Percentiles rank a stretch among this genome's conserved stretches.
Evolutionary conservation across 2,113 vertebrate species (phyloP).

Genomic region (Cranoglanis bouderius): DNA sequence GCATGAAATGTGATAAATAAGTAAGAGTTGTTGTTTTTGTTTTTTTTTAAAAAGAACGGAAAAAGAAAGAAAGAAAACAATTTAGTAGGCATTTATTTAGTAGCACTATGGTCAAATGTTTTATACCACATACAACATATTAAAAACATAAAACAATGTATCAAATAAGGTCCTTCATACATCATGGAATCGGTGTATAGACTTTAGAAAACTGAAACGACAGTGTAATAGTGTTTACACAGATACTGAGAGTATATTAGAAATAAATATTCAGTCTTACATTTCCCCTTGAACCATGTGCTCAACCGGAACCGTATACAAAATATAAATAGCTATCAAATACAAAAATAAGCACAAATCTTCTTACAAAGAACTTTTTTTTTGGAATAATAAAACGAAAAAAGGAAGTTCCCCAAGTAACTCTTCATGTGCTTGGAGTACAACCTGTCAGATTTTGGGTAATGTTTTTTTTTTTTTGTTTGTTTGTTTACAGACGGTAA

Average conservation of each 20-base stretch:
- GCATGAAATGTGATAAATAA: constrained; percentile 3
- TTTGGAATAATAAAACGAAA: constrained; percentile 44
- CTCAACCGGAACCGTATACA: constrained; percentile 60
- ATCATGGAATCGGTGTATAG: constrained; percentile 3
- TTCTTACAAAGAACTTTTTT: constrained; percentile 69
- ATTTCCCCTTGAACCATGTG: constrained; percentile 14
- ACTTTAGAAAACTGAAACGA: constrained; percentile 14
- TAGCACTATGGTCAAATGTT: neutral
- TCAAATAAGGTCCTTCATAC: constrained; percentile 20
- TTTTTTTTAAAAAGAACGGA: neutral
- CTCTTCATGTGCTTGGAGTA: constrained; percentile 40
- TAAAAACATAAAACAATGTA: neutral
- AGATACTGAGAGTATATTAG: constrained; percentile 13
- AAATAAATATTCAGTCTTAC: constrained; percentile 49
- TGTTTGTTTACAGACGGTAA: neutral
- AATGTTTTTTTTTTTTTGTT: neutral
- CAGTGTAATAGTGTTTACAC: neutral
- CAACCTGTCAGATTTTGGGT: neutral
- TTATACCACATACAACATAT: neutral
- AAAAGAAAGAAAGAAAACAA: neutral
- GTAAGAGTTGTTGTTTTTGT: no score
- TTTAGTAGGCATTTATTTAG: constrained; percentile 12
- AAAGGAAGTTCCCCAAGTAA: constrained; percentile 56
- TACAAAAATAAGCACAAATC: constrained; percentile 78
- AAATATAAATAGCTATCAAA: constrained; percentile 80